A percentile compares a stretch with the other conserved stretches of the same genome.
phyloP scores from a whole-genome alignment of 2,797 vertebrate genomes.

The Rhinophrynus dorsalis region DNA sequence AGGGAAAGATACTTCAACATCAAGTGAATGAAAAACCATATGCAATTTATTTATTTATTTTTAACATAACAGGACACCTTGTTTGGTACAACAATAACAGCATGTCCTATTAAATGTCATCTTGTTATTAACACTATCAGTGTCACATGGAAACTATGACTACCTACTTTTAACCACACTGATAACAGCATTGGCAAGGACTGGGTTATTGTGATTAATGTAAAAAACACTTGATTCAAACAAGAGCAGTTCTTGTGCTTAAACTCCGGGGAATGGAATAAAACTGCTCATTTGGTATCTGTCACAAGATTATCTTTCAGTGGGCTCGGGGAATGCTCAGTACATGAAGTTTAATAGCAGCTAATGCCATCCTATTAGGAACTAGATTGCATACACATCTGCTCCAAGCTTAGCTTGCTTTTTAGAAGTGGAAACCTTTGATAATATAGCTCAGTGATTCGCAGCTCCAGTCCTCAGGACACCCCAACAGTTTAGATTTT shows the following conservation, averaged over 20 bases:
- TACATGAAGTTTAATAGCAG: conserved; percentile 4
- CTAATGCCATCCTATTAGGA: conserved; percentile 26
- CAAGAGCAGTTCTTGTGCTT: background rate
- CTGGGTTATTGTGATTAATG: background rate
- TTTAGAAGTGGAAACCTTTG: background rate
- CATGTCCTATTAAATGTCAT: background rate
- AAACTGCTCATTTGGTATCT: conserved; percentile 3
- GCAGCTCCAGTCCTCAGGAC: no score
- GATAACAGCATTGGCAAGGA: background rate
- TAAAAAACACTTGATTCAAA: background rate
- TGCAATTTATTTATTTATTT: no score
- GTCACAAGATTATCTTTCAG: conserved; percentile 10
- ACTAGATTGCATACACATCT: conserved; percentile 8
- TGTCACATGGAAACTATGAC: background rate
- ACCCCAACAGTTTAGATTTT: no score
- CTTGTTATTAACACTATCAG: background rate
- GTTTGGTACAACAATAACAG: background rate
- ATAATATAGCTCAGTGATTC: no score
- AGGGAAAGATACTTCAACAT: no score
- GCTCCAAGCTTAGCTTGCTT: background rate
- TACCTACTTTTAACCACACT: background rate
- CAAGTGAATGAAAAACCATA: no score
- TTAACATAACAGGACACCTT: background rate
- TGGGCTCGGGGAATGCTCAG: background rate
- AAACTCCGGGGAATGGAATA: conserved; percentile 4